Evolutionary conservation across 2,888 invertebrate species (phyloP), one percentile per base, ranked within the genome.

Genomic region (Onchidella celtica): DNA sequence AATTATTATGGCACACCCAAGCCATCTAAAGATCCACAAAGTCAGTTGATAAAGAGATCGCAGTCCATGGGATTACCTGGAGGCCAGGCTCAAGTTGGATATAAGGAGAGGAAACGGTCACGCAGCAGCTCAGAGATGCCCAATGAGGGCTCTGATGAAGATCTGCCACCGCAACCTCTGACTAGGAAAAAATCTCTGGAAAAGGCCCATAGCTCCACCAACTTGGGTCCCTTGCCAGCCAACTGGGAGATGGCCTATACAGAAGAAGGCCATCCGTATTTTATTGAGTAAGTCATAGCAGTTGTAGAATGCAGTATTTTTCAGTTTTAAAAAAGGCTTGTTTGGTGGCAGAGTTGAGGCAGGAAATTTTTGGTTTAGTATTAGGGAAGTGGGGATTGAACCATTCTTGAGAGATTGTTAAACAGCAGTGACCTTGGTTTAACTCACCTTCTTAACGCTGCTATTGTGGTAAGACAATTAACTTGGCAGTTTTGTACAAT

Each of bases 161-260:
- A 89, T 65, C 73, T 86, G 9, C 88, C 86, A 9, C 84, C 87
- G 9, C 78, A 77, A 27, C 88, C 87, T 11, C 84, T 88, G 34
- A 85, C 85, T 9, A 76, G 91, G 55, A 91, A 90, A 72, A 89
- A 89, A 79, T 91, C 91, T 0, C 81, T 91, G 80, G 92, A 92
- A 82, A 86, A 86, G 24, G 89, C 90, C 1, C 90, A 89, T 57
- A 90, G 90, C 82, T 69, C 87, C 11, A 86, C 86, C n/a, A 88
- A 88, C 66, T 94, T 98, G 79, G 98, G 98, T 27, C 97, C 98
- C 0, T 94, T 99, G 86, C 99, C 99, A 80, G 95, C 96, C 3
- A 98, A 98, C 94, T 99, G 99, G 99, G 99, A 99, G 93, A 97
- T 98, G 93, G 98, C 98, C 3, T 98, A 97, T 92, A 98, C 99